Evolutionary conservation across 2,113 vertebrate genomes (phyloP), one percentile per base, ranked within the genome.

Genomic region (human (Homo sapiens)): DNA sequence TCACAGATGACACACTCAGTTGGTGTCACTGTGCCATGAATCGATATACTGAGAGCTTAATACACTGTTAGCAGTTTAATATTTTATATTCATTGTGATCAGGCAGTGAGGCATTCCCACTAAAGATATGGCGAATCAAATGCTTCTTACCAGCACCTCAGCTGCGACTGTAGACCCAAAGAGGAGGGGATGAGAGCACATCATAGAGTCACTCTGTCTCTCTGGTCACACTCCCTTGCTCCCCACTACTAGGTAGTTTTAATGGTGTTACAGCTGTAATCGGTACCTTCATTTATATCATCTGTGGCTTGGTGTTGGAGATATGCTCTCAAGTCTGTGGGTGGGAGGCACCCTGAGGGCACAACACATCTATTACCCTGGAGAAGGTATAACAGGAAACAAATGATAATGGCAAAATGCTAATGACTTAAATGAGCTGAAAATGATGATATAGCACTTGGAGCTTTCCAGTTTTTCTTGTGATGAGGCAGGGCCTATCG

Each of bases 371-470:
- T 92, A 64, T 96, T 97, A 96, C 80, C 66, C 90, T 23, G 68
- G 87, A 93, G 48, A 97, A 95, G 22, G 80, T 38, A 8, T 72
- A 91, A 89, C 72, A 79, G 85, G 82, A 78, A 97, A 95, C 25
- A 96, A 96, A 95, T 48, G 96, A 79, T 95, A 96, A 97, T 95
- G 79, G 90, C 43, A 95, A 95, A 93, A 96, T 93, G 88, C 92
- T 96, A 95, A 97, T 89, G 73, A 45, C 18, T 52, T 82, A 89
- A 96, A 89, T 78, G 94, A 94, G 88, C 96, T 96, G 95, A 93
- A 98, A 96, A 97, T 90, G 94, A 97, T 90, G 95, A 80, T 78
- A 38, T 45, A 93, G 95, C 90, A 55, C 90, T 87, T 83, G 73
- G 66, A 85, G 84, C 73, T 73, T 90, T 76, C 61, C 4, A 9